Evolutionary conservation across 2,888 invertebrate species (phyloP), one percentile per base, ranked within the genome.

Genomic region (Athalia rosae): DNA sequence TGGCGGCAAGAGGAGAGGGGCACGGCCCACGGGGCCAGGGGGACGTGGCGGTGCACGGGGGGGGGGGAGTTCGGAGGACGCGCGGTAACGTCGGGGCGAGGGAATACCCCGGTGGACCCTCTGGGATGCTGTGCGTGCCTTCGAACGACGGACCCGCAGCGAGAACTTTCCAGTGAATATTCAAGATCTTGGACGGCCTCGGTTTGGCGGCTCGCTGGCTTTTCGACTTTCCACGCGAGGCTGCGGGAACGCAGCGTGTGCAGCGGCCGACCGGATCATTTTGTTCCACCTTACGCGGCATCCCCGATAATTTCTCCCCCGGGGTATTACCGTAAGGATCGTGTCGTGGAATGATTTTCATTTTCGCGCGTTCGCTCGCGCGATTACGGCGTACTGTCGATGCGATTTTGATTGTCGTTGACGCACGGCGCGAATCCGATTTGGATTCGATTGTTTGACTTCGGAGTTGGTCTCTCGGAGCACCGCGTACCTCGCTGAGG

Each of bases 101-200:
- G 66, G 77, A 74, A 74, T 69, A 77, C 47, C 28, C 74, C 62
- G 74, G 74, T 62, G 74, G 74, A 74, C 74, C 74, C 74, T 74
- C 74, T 74, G 74, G 74, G 74, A 74, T 62, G 61, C 74, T 74
- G 61, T 74, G 74, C 74, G 74, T 74, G 74, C 74, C 50, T 74
- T 48, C 58, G 45, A 74, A 74, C 74, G 47, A 48, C 74, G 61
- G 48, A 45, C 13, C 71, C 58, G 43, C 61, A 61, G 74, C 59
- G 74, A 61, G 61, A 71, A 58, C 71, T 74, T 61, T 59, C 61
- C 59, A 61, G 74, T 83, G 83, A 84, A 84, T 84, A 83, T 83
- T 84, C 83, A 81, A 84, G 81, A 81, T 81, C 81, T 81, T 81
- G 82, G 82, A 82, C 83, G 83, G 80, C 81, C 63, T 48, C 48